These are phyloP conservation scores for Macrosteles quadrilineatus DNA, from an alignment of 1,140 invertebrate genomes.

Conservation along the genomic window DNA sequence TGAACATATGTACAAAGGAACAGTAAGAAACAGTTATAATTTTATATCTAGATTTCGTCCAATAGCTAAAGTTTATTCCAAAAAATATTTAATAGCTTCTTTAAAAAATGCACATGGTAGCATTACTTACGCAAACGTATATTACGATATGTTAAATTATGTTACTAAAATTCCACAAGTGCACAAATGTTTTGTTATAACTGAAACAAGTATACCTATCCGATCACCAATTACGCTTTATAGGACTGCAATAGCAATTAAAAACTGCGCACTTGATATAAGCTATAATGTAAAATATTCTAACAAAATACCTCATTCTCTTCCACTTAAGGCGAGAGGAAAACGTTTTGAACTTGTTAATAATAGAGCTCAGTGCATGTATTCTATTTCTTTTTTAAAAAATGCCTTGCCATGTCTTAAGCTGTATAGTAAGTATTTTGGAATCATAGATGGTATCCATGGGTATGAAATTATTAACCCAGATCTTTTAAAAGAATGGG, in stretches of 20 bases:
- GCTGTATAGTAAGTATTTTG: background rate
- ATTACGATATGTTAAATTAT: background rate
- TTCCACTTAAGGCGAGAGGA: background rate
- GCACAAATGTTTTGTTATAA: background rate
- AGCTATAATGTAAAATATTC: constrained; percentile 12
- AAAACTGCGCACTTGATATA: background rate
- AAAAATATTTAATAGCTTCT: background rate
- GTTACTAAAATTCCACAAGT: background rate
- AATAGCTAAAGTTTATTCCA: background rate
- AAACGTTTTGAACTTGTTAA: background rate
- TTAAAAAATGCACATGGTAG: background rate
- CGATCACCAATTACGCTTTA: background rate
- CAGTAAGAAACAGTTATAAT: background rate
- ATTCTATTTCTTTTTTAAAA: background rate
- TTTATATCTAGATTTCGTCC: background rate
- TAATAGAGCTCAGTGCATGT: constrained; percentile 2
- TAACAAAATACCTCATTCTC: background rate
- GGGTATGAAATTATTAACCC: background rate
- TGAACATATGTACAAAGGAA: constrained; percentile 1
- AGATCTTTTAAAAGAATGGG: constrained; percentile 2
- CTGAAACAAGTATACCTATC: background rate
- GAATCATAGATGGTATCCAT: background rate
- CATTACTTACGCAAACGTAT: background rate
- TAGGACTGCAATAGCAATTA: background rate
- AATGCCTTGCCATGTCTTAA: background rate